A percentile compares a stretch with the other conserved stretches of the same genome.
Evolutionary conservation across 2,113 vertebrate species (phyloP).

Genomic region (Cololabis saira): DNA sequence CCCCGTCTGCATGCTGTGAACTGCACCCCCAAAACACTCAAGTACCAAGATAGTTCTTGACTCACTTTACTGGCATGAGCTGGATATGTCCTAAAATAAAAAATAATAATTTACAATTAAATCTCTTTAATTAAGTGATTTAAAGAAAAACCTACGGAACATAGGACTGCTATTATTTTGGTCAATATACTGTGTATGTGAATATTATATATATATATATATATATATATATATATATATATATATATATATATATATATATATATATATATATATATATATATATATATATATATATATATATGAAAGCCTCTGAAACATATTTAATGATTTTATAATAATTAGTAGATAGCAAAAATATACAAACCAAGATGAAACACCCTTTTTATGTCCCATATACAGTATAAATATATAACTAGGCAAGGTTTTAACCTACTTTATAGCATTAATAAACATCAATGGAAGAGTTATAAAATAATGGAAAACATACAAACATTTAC

Average conservation of each 20-base stretch:
- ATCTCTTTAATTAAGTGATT: slow-evolving; percentile 74
- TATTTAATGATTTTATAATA: slow-evolving; percentile 73
- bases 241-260: too few relatives aligned
- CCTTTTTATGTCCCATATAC: slow-evolving; percentile 84
- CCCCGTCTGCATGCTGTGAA: slow-evolving; percentile 25
- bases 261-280: too few relatives aligned
- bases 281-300: too few relatives aligned
- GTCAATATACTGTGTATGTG: slow-evolving; percentile 72
- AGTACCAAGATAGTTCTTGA: slow-evolving; percentile 44
- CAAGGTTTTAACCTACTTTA: slow-evolving; percentile 65
- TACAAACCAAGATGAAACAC: slow-evolving; percentile 89
- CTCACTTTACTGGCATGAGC: slow-evolving; percentile 63
- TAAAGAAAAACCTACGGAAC: slow-evolving; percentile 66
- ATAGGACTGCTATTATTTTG: slow-evolving; percentile 69
- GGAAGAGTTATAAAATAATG: slow-evolving; percentile 77
- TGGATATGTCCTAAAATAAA: slow-evolving; percentile 62
- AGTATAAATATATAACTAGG: slow-evolving; percentile 89
- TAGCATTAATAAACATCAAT: slow-evolving; percentile 73
- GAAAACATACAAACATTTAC: slow-evolving; percentile 54
- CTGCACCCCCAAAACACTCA: slow-evolving; percentile 29
- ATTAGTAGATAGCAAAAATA: slow-evolving; percentile 93
- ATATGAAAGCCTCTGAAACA: slow-evolving; percentile 77
- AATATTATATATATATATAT: too few relatives aligned
- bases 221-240: too few relatives aligned
- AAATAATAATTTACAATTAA: slow-evolving; percentile 76